Percentiles rank a stretch among this genome's conserved stretches.
These are phyloP conservation scores for Temnothorax longispinosus DNA, from an alignment of 1,140 invertebrate genomes.

Conservation along the genomic window DNA sequence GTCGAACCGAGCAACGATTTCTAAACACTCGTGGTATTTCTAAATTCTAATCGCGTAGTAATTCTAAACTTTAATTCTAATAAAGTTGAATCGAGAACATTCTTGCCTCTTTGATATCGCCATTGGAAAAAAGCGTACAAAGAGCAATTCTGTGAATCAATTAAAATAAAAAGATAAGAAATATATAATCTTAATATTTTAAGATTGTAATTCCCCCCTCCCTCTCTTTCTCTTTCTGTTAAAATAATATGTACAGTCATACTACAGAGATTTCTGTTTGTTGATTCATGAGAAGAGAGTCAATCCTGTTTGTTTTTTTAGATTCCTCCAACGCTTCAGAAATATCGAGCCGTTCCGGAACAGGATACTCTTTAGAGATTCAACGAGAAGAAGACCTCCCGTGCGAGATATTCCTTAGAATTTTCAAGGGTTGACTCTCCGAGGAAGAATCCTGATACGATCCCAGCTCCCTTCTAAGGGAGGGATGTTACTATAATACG, in stretches of 20 bases:
- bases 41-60: background rate
- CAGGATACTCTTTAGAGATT: constrained; percentile 24
- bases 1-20: background rate
- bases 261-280: background rate
- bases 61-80: constrained; percentile 14
- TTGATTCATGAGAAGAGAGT: background rate
- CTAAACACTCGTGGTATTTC: constrained; percentile 29
- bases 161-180: background rate
- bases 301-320: background rate
- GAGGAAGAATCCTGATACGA: constrained; percentile 61
- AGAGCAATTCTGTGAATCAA: background rate
- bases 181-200: background rate
- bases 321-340: background rate
- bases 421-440: constrained; percentile 59
- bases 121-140: background rate
- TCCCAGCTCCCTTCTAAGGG: constrained; percentile 34
- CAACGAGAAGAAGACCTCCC: constrained; percentile 32
- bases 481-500: constrained; percentile 50
- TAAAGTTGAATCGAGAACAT: background rate
- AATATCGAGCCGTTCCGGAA: constrained; percentile 7
- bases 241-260: constrained; percentile 1
- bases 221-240: background rate
- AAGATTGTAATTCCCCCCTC: background rate
- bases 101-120: background rate
- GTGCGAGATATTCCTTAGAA: constrained; percentile 48